A percentile compares a stretch with the other conserved stretches of the same genome.
Evolutionary conservation across 2,888 invertebrate genomes (phyloP).

Genomic region (Yponomeuta sedellus): DNA sequence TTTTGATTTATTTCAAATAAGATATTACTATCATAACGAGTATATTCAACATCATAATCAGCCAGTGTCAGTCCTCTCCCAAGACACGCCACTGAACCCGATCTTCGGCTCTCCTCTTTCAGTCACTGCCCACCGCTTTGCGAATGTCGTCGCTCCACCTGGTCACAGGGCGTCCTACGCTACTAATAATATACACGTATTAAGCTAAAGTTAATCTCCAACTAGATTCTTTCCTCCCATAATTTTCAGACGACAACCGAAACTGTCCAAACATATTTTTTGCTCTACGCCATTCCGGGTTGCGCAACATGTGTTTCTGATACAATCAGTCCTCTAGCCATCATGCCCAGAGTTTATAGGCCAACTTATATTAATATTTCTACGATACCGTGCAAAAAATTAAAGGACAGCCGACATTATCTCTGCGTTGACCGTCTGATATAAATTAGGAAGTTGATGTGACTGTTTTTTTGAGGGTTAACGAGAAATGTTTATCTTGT

Average conservation of each 20-base stretch:
- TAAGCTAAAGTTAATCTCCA: neutral
- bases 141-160: too few species aligned
- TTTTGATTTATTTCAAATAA: too few species aligned
- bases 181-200: too few species aligned
- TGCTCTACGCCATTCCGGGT: constrained; percentile 37
- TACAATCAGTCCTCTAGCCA: constrained; percentile 46
- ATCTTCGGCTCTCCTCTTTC: too few species aligned
- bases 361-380: constrained; percentile 25
- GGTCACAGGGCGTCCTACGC: too few species aligned
- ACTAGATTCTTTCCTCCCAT: neutral
- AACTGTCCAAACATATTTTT: constrained; percentile 16
- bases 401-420: neutral
- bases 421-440: neutral
- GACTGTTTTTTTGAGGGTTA: neutral
- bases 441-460: neutral
- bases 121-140: too few species aligned
- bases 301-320: constrained; percentile 64
- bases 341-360: constrained; percentile 58
- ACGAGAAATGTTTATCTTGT: neutral
- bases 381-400: constrained; percentile 34
- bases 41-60: too few species aligned
- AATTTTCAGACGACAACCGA: constrained; percentile 5
- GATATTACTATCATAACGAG: too few species aligned
- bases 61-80: too few species aligned
- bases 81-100: too few species aligned